Base-by-base conservation (phyloP, 2,888 invertebrate genomes). In the Thereva unica region DNA sequence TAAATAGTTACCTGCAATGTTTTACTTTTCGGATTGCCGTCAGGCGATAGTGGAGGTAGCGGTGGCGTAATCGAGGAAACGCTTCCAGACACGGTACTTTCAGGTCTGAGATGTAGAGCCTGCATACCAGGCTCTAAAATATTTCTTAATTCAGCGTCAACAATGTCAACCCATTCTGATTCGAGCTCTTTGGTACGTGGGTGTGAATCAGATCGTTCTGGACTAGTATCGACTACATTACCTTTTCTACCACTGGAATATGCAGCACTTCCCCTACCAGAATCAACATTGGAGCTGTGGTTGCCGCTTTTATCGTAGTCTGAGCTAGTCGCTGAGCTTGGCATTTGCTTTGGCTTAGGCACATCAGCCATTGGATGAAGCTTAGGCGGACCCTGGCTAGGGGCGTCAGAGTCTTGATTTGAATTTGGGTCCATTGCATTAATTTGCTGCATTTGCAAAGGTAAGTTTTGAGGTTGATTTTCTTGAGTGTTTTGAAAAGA, bases 131-230 rank as follows among this genome's bases (percentile, higher is more conserved):
- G 90, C 75, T 91, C 90, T 70, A 91, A 78, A 74, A 91, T 91
- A 77, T 89, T 89, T 12, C 91, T 83, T 34, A 92, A 82, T 77
- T 92, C 92, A 52, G 89, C 89, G 77, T 92, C 91, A 7, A 91
- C 91, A 55, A 90, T 85, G 73, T 91, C 91, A 1, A 90, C 90
- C 92, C 92, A 92, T 78, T 91, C 91, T 40, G 89, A 86, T 74
- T 90, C 90, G 71, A 85, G 86, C 40, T 82, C 85, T 82, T 74
- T 72, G 5, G 68, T 66, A 52, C 71, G 61, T 5, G 82, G 82
- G 38, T 59, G 65, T 8, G 84, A 83, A 74, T 87, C 86, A 0
- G 85, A 80, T 38, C 76, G 84, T 73, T 87, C 87, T 2, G 84
- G 85, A 47, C 85, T 85, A 1, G 85, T 84, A 73, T 86, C 86